Evolutionary conservation across 2,797 vertebrate species (phyloP).

Genomic region (Nyctibius grandis): DNA sequence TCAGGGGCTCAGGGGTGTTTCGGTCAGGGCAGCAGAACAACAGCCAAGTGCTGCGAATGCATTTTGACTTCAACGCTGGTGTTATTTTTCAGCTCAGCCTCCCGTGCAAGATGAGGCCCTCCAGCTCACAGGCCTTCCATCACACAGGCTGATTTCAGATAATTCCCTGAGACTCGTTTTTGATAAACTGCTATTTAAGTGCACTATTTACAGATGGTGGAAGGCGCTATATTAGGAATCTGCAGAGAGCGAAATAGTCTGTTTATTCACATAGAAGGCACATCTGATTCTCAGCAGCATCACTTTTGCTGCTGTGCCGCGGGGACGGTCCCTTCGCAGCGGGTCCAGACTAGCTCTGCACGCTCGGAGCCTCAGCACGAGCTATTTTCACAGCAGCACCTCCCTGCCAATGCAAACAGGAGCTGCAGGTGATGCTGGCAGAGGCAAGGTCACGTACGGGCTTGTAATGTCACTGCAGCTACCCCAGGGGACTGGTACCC

Average conservation of each 20-base stretch:
- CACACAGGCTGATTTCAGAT: neutral
- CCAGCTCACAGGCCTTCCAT: neutral
- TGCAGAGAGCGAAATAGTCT: neutral
- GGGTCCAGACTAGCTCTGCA: neutral
- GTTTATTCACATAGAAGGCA: neutral
- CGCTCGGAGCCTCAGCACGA: rapidly evolving
- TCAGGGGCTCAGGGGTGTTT: neutral
- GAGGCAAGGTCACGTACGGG: rapidly evolving
- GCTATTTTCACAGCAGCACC: neutral
- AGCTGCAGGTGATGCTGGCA: neutral
- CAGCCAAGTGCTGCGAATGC: neutral
- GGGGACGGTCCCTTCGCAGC: neutral
- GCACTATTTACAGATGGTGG: neutral
- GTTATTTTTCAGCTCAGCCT: neutral
- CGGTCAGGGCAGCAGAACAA: neutral
- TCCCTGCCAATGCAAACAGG: rapidly evolving
- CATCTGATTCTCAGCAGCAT: neutral
- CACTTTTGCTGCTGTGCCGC: neutral
- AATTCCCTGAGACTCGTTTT: neutral
- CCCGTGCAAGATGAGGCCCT: rapidly evolving
- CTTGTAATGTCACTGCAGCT: rapidly evolving
- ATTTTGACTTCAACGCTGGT: neutral
- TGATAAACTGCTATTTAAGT: neutral
- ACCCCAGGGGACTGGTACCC: neutral
- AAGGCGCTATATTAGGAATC: neutral